phyloP scores from a whole-genome alignment of 2,888 invertebrate species.

The Timandra comae region DNA sequence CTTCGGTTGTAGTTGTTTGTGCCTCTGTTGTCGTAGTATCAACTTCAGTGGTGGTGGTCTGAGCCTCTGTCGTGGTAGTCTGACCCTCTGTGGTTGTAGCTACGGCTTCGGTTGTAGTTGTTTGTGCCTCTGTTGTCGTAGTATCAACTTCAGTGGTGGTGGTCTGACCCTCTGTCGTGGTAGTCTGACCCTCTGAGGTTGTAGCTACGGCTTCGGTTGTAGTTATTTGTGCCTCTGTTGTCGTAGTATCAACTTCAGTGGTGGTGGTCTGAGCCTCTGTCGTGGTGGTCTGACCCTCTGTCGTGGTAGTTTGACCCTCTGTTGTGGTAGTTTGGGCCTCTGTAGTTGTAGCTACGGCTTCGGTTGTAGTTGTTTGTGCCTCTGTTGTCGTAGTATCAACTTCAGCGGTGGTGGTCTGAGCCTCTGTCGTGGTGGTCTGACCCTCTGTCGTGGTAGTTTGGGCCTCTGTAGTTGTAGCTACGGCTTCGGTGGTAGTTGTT shows the following conservation, averaged over 20 bases:
- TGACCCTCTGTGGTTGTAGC: constrained; percentile 2
- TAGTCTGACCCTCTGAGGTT: constrained; percentile 1
- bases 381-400: not conserved
- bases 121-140: constrained; percentile 7
- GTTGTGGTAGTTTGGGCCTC: not conserved
- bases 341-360: not conserved
- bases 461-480: not conserved
- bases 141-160: constrained; percentile 5
- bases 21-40: not conserved
- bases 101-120: constrained; percentile 5
- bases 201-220: not conserved
- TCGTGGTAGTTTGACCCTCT: constrained; percentile 1
- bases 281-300: constrained; percentile 1
- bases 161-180: constrained; percentile 3
- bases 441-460: not conserved
- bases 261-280: constrained; percentile 3
- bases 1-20: not conserved
- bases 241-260: constrained; percentile 3
- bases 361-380: not conserved
- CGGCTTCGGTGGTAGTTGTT: not conserved
- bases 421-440: too few relatives aligned
- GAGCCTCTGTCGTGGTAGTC: constrained; percentile 1
- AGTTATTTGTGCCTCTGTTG: constrained; percentile 1
- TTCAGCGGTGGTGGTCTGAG: not conserved
- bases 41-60: constrained; percentile 2